Percentiles rank a stretch among this genome's conserved stretches.
These are phyloP conservation scores for Hypercompe scribonia DNA, from an alignment of 2,888 invertebrate genomes.

Conservation along the genomic window DNA sequence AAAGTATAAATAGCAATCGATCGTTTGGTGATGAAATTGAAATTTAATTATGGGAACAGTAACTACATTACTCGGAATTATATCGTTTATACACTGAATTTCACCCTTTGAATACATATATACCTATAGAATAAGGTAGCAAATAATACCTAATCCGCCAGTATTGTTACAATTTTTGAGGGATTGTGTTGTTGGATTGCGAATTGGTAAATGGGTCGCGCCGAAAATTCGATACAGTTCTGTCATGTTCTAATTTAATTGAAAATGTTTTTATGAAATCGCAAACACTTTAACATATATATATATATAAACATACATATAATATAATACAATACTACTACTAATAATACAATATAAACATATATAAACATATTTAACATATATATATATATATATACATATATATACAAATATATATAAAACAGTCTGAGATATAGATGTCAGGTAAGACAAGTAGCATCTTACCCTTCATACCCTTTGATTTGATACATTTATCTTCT, in stretches of 20 bases:
- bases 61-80: neutral
- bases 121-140: neutral
- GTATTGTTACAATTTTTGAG: no score
- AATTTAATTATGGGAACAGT: neutral
- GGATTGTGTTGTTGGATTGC: neutral
- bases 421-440: no score
- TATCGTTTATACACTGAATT: neutral
- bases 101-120: neutral
- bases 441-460: neutral
- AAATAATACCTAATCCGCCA: neutral
- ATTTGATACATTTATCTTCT: neutral
- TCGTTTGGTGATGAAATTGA: neutral
- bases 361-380: no score
- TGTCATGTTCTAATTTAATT: slow-evolving; percentile 4
- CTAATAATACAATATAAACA: no score
- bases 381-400: no score
- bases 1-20: neutral
- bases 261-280: slow-evolving; percentile 13
- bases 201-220: slow-evolving; percentile 12
- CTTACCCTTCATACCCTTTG: neutral
- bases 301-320: no score
- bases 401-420: no score
- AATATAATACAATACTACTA: no score
- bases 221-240: slow-evolving; percentile 1
- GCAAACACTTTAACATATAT: neutral